Percentiles rank a stretch among this genome's conserved stretches.
phyloP scores from a whole-genome alignment of 2,888 invertebrate species.

The Tenthredo distinguenda region DNA sequence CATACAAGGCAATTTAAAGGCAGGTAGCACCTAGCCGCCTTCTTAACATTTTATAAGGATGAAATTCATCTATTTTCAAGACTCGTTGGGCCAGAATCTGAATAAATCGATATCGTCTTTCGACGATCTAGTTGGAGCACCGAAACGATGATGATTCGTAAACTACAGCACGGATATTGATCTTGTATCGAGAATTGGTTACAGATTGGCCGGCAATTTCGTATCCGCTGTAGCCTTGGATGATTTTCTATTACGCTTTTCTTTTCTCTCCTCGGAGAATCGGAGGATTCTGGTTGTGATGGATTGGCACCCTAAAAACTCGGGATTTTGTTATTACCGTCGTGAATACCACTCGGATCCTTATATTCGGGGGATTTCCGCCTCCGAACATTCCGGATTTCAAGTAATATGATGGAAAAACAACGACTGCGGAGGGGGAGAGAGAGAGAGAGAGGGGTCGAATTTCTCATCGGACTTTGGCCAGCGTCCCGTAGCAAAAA shows the following conservation, averaged over 20 bases:
- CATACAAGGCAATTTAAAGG: not conserved
- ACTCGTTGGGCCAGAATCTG: not conserved
- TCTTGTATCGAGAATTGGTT: not conserved
- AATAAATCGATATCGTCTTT: not conserved
- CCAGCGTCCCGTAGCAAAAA: not conserved
- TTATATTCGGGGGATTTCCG: conserved; percentile 10
- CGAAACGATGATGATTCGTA: not conserved
- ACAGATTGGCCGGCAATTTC: not conserved
- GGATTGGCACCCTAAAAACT: conserved; percentile 33
- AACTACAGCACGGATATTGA: not conserved
- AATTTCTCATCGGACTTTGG: not conserved
- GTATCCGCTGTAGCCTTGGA: not conserved
- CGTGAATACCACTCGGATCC: conserved; percentile 17
- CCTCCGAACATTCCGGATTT: not conserved
- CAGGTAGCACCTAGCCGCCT: not conserved
- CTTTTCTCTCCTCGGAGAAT: conserved; percentile 1
- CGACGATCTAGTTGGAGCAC: not conserved
- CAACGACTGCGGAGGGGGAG: not conserved
- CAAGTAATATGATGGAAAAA: conserved; percentile 25
- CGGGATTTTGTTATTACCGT: conserved; percentile 34
- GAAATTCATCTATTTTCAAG: not conserved
- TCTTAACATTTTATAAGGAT: not conserved
- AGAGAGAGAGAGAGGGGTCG: not conserved
- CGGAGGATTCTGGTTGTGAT: conserved; percentile 30
- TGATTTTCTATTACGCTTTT: not conserved